Base-by-base conservation (phyloP, 30 jellyfish, hydroid and myxozoan species). In the Aurelia sp. region DNA sequence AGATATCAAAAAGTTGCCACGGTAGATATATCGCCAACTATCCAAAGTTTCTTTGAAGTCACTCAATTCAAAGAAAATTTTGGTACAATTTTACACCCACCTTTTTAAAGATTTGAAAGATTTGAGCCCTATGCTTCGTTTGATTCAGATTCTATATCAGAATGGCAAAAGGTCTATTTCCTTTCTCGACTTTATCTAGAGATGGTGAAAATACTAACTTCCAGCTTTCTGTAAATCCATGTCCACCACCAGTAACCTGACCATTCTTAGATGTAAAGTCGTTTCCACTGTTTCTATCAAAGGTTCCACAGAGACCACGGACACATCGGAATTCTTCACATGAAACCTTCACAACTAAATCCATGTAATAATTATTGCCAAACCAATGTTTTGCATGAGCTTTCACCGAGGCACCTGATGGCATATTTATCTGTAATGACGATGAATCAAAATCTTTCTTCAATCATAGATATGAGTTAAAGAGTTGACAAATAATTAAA, bases 391-490 rank as follows among this genome's bases (percentile, higher is more conserved):
- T 40, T 40, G 51, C 51, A 6, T 40, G 51, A 0, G 78, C 76
- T 27, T 66, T 50, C 1, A 86, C 96, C 63, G n/a, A 86, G 9
- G 96, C 91, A 30, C 96, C 96, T 1, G 96, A 86, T 13, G 96
- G 96, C 63, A 86, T 63, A 16, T 53, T 86, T 18, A 86, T 41
- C 96, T 86, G 62, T 27, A 86, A 59, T 44, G 15, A 63, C 16
- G 0, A 31, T 8, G 19, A 6, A 61, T 24, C 7, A 40, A 5
- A 40, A 40, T 5, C 51, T 40, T 4, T 8, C 51, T 40, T 40
- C 7, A 40, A 8, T 40, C 7, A 40, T 40, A 40, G 10, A 40
- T 40, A 40, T 40, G 10, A 40, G 51, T 3, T 40, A 40, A 40
- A 4, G 10, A 40, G 51, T 40, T 40, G 10, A 4, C 51, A 40